Conservation (phyloP, 2,113 vertebrate genomes). For the Suricata suricatta region DNA sequence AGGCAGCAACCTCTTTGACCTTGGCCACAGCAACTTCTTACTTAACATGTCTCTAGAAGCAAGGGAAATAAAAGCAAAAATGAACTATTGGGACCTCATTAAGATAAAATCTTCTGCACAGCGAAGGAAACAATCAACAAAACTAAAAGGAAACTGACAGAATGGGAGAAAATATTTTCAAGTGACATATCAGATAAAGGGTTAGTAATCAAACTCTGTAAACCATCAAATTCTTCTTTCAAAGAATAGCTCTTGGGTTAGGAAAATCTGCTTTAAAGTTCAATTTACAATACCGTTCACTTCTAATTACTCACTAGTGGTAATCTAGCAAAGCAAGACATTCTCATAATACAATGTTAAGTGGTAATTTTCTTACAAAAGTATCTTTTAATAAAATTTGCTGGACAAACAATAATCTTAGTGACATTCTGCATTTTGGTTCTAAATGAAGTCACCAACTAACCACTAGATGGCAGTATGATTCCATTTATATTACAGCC, state of each 20-base stretch:
- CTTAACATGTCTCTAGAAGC: too few relatives aligned
- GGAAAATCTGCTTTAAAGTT: constrained; percentile 31
- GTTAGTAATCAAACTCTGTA: background rate
- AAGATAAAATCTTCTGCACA: too few relatives aligned
- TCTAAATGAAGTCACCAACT: constrained; percentile 31
- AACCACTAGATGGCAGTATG: constrained; percentile 70
- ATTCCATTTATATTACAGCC: background rate
- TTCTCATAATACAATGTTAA: background rate
- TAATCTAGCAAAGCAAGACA: background rate
- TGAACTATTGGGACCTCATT: too few relatives aligned
- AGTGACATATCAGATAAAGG: too few relatives aligned
- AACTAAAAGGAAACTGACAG: too few relatives aligned
- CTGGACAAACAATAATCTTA: background rate
- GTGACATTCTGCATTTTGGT: background rate
- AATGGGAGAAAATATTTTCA: too few relatives aligned
- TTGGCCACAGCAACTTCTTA: too few relatives aligned
- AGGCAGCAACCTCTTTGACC: too few relatives aligned
- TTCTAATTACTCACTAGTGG: background rate
- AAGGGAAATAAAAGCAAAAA: too few relatives aligned
- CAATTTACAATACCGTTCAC: background rate
- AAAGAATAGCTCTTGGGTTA: background rate
- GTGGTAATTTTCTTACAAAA: background rate
- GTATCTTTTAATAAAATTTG: background rate
- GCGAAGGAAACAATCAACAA: too few relatives aligned
- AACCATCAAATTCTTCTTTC: background rate